These are phyloP conservation scores for Caenorhabditis sp. DNA, from an alignment of 2,888 invertebrate genomes.

Conservation along the genomic window DNA sequence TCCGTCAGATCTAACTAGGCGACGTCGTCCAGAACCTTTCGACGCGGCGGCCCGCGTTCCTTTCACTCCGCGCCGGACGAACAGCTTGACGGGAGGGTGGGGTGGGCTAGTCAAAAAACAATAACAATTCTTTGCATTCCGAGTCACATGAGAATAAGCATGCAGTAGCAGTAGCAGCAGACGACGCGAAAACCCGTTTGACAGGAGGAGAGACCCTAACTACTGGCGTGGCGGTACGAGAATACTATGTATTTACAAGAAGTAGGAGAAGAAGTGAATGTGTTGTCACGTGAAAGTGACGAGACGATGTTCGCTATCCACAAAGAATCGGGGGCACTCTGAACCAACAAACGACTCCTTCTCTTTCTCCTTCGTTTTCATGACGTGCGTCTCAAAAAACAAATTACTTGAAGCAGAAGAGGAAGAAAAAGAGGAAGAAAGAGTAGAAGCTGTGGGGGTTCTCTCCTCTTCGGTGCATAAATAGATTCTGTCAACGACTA, in stretches of 20 bases:
- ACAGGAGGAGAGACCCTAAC: slow-evolving; percentile 22
- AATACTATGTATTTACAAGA: slow-evolving; percentile 31
- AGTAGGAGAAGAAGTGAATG: slow-evolving; percentile 9
- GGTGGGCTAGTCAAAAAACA: slow-evolving; percentile 49
- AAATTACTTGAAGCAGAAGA: slow-evolving; percentile 5
- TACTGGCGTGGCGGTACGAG: slow-evolving; percentile 17
- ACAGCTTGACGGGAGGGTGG: slow-evolving; percentile 27
- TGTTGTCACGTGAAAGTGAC: slow-evolving; percentile 30
- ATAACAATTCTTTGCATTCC: slow-evolving; percentile 49
- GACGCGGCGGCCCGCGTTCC: background rate
- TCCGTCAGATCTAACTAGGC: too few species aligned
- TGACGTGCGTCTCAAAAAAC: slow-evolving; percentile 5
- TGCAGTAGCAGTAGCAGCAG: slow-evolving; percentile 25
- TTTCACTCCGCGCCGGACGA: slow-evolving; percentile 18
- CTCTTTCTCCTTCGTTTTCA: background rate
- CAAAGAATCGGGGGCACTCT: slow-evolving; percentile 1
- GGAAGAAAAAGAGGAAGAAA: background rate
- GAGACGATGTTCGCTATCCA: slow-evolving; percentile 4
- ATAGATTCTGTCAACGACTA: slow-evolving; percentile 16
- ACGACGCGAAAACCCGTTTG: slow-evolving; percentile 42
- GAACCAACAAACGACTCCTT: slow-evolving; percentile 7
- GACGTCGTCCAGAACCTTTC: slow-evolving; percentile 13
- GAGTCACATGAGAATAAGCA: slow-evolving; percentile 54
- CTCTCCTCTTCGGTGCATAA: slow-evolving; percentile 7
- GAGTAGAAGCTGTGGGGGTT: too few species aligned